phyloP scores from a whole-genome alignment of 2,797 vertebrate species.

The Denticeps clupeoides region DNA sequence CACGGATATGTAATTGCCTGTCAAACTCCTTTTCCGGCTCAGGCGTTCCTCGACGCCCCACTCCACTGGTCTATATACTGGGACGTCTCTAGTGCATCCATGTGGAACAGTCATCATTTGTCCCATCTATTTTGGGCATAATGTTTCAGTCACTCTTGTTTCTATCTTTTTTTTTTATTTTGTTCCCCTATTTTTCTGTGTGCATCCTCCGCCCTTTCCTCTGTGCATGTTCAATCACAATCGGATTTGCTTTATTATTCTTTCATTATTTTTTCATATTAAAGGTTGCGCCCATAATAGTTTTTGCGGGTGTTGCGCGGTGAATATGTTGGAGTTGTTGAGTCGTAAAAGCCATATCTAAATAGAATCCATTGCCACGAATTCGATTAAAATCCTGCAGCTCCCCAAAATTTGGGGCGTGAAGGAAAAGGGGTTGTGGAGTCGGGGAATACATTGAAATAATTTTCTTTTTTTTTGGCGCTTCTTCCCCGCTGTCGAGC shows the following conservation, averaged over 20 bases:
- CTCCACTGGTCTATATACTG: conserved; percentile 22
- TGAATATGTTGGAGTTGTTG: conserved; percentile 19
- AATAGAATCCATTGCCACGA: background rate
- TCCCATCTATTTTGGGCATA: conserved; percentile 34
- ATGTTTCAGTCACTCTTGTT: conserved; percentile 29
- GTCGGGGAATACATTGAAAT: conserved; percentile 15
- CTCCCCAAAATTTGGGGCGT: background rate
- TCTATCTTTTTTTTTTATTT: conserved; percentile 1
- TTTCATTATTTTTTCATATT: conserved; percentile 16
- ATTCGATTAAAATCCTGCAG: conserved; percentile 5
- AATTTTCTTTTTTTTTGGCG: conserved; percentile 18
- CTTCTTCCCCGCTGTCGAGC: conserved; percentile 20
- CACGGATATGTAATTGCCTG: conserved; percentile 36
- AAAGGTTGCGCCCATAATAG: conserved; percentile 1
- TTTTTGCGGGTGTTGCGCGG: conserved; percentile 6
- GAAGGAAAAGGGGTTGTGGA: background rate
- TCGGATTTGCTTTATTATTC: conserved; percentile 13
- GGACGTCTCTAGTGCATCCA: conserved; percentile 26
- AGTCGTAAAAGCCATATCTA: conserved; percentile 5
- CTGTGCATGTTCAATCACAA: conserved; percentile 20
- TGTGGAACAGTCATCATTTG: conserved; percentile 35
- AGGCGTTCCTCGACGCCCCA: conserved; percentile 25
- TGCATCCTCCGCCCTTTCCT: conserved; percentile 14
- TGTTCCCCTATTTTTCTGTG: background rate
- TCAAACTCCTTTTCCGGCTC: conserved; percentile 33